phyloP scores from a whole-genome alignment of 2,888 invertebrate species.

The Ecliptopera silaceata region DNA sequence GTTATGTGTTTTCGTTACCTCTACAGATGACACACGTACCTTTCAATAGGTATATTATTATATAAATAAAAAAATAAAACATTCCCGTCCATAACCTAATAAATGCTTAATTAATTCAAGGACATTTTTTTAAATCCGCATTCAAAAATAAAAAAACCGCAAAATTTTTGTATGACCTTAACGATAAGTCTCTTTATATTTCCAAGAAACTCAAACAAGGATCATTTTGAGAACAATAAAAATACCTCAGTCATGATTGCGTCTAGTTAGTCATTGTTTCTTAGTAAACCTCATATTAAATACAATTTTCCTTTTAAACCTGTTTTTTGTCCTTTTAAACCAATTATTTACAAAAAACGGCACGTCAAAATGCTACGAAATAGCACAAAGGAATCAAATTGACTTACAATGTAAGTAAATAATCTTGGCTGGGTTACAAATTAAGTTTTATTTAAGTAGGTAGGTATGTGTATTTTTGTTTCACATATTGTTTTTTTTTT shows the following conservation, averaged over 20 bases:
- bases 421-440: no score
- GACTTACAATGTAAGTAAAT: no score
- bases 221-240: constrained; percentile 34
- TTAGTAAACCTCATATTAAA: constrained; percentile 39
- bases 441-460: no score
- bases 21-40: no score
- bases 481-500: no score
- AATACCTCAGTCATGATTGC: constrained; percentile 47
- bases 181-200: neutral
- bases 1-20: no score
- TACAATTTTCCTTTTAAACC: constrained; percentile 47
- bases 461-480: no score
- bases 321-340: constrained; percentile 33
- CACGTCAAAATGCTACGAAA: neutral
- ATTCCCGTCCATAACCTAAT: no score
- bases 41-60: no score
- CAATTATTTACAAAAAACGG: constrained; percentile 40
- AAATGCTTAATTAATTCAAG: no score
- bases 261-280: constrained; percentile 51
- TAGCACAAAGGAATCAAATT: no score
- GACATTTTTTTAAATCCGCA: neutral
- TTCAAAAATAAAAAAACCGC: constrained; percentile 8
- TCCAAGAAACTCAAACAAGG: constrained; percentile 29
- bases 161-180: neutral
- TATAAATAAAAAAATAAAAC: no score